Percentiles rank a stretch among this genome's conserved stretches.
Evolutionary conservation across 2,888 invertebrate species (phyloP).

Genomic region (Cantharis flavilabris): DNA sequence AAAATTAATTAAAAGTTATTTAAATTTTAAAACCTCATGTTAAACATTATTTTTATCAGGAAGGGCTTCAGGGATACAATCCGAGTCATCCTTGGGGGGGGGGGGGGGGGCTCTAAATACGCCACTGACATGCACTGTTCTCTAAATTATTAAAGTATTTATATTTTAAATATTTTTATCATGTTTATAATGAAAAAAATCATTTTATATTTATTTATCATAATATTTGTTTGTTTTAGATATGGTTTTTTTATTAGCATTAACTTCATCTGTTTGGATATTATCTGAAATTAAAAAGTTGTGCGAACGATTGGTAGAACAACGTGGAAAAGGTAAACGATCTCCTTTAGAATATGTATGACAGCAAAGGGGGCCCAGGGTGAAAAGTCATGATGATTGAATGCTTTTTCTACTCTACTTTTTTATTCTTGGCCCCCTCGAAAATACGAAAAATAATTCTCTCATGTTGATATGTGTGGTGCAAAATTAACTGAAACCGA

Average conservation of each 20-base stretch:
- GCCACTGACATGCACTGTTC: no score
- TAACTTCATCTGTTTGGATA: conserved; percentile 96
- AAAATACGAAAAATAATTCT: conserved; percentile 38
- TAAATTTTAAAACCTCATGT: no score
- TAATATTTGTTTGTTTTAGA: conserved; percentile 61
- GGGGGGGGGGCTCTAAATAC: no score
- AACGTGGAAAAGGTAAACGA: conserved; percentile 50
- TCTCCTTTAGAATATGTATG: conserved; percentile 75
- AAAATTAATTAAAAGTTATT: no score
- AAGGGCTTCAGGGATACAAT: no score
- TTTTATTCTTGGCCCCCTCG: conserved; percentile 40
- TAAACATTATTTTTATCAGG: no score
- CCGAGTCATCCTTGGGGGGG: no score
- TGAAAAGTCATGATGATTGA: conserved; percentile 52
- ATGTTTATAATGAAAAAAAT: no score
- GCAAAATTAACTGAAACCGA: not conserved
- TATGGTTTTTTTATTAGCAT: conserved; percentile 83
- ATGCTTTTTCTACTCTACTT: conserved; percentile 45
- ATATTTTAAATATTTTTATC: no score
- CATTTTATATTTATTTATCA: not conserved
- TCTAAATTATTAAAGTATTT: no score
- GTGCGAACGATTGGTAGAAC: conserved; percentile 73
- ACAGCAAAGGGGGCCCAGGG: conserved; percentile 59
- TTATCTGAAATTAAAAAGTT: conserved; percentile 92
- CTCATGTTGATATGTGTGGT: not conserved